Percentiles rank a stretch among this genome's conserved stretches.
phyloP scores from a whole-genome alignment of 2,113 vertebrate genomes.

The Ramphastos sulfuratus region DNA sequence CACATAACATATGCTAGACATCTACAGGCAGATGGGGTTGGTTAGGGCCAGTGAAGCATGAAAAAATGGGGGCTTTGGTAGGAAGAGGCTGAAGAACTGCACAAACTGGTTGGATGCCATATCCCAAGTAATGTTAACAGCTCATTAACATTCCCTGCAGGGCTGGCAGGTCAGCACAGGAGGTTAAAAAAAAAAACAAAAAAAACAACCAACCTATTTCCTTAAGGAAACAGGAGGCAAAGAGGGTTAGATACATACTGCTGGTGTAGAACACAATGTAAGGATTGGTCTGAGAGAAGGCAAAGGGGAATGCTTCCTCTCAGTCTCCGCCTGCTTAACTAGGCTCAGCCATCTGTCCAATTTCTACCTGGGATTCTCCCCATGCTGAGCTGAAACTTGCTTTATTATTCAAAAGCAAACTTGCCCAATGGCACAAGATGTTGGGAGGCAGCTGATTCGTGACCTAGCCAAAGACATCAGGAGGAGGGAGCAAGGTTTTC shows the following conservation, averaged over 20 bases:
- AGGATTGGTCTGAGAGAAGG: constrained; percentile 34
- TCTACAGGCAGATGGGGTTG: constrained; percentile 65
- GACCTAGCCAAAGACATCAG: constrained; percentile 73
- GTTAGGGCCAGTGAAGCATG: constrained; percentile 47
- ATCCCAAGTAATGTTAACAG: constrained; percentile 51
- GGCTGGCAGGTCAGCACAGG: constrained; percentile 13
- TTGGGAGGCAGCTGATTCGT: constrained; percentile 75
- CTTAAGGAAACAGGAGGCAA: constrained; percentile 47
- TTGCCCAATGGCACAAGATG: constrained; percentile 63
- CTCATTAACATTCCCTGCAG: constrained; percentile 62
- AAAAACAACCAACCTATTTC: constrained; percentile 60
- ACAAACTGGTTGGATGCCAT: constrained; percentile 25
- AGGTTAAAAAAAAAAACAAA: constrained; percentile 65
- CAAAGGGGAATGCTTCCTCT: constrained; percentile 54
- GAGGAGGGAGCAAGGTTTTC: constrained; percentile 64
- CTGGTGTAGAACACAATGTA: not conserved
- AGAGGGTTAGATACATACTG: constrained; percentile 3
- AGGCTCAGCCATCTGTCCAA: constrained; percentile 70
- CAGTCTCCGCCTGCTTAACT: constrained; percentile 61
- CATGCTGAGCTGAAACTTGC: constrained; percentile 73
- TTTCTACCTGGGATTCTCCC: constrained; percentile 77
- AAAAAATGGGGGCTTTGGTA: constrained; percentile 8
- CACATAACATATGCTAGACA: constrained; percentile 68
- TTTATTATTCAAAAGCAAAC: constrained; percentile 77
- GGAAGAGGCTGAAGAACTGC: constrained; percentile 47